phyloP scores from a whole-genome alignment of 2,113 vertebrate genomes.

The Eulemur macaco region DNA sequence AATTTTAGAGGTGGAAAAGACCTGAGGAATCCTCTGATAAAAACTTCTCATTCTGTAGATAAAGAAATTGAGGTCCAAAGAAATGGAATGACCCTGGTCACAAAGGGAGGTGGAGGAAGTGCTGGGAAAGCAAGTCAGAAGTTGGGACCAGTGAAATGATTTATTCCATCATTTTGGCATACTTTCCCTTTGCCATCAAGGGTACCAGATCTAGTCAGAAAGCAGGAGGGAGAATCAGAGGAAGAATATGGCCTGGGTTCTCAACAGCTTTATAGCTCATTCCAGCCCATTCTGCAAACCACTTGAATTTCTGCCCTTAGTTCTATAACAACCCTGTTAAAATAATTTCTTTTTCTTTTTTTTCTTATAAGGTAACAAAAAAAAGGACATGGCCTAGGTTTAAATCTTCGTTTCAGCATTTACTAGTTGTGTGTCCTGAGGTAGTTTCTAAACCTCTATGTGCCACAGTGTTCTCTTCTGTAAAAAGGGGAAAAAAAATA shows the following conservation, averaged over 20 bases:
- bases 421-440: not conserved
- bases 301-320: not conserved
- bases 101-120: not conserved
- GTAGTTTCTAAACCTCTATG: not conserved
- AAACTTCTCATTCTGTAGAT: constrained; percentile 34
- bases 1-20: constrained; percentile 16
- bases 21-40: not conserved
- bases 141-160: not conserved
- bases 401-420: not conserved
- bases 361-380: not conserved
- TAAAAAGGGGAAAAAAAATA: constrained; percentile 7
- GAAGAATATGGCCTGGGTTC: not conserved
- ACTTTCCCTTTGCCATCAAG: constrained; percentile 6
- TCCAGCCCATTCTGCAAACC: not conserved
- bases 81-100: not conserved
- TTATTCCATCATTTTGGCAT: not conserved
- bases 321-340: not conserved
- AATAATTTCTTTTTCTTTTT: not conserved
- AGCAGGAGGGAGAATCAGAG: not conserved
- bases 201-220: not conserved
- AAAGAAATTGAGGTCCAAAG: not conserved
- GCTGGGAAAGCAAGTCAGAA: constrained; percentile 13
- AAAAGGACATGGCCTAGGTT: not conserved
- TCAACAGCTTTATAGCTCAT: constrained; percentile 13
- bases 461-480: not conserved